Conservation (phyloP, 1,140 invertebrate species). For the Paracyclopina nana region DNA sequence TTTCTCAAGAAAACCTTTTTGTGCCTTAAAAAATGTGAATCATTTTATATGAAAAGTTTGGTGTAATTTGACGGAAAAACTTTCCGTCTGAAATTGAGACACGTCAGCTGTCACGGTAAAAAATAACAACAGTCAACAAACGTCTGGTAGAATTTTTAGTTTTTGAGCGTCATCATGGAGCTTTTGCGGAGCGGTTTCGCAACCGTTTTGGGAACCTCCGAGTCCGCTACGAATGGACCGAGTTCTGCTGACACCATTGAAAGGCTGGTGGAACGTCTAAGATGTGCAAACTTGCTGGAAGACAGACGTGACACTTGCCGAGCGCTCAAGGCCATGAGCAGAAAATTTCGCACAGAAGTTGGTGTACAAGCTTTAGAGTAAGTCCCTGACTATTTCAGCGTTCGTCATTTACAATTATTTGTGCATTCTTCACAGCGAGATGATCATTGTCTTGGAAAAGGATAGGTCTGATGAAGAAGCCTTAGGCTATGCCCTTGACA, state of each 20-base stretch:
- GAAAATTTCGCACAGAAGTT: slow-evolving; percentile 81
- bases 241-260: slow-evolving; percentile 36
- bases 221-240: not conserved
- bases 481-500: slow-evolving; percentile 70
- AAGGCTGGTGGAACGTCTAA: slow-evolving; percentile 67
- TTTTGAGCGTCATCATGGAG: slow-evolving; percentile 2
- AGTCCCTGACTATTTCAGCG: slow-evolving; percentile 39
- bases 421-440: slow-evolving; percentile 29
- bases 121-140: too few relatives aligned
- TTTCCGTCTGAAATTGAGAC: too few relatives aligned
- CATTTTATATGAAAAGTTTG: too few relatives aligned
- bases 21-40: too few relatives aligned
- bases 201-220: not conserved
- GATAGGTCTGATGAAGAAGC: slow-evolving; percentile 77
- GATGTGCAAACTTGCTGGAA: slow-evolving; percentile 74
- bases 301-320: slow-evolving; percentile 89
- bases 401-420: too few relatives aligned
- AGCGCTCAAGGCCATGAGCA: slow-evolving; percentile 77
- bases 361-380: slow-evolving; percentile 84
- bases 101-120: too few relatives aligned
- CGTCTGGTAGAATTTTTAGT: too few relatives aligned
- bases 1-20: too few relatives aligned
- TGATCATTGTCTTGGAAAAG: slow-evolving; percentile 40
- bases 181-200: slow-evolving; percentile 7
- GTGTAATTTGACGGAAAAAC: too few relatives aligned